phyloP scores from a whole-genome alignment of 2,113 vertebrate genomes.

The Fregata magnificens region DNA sequence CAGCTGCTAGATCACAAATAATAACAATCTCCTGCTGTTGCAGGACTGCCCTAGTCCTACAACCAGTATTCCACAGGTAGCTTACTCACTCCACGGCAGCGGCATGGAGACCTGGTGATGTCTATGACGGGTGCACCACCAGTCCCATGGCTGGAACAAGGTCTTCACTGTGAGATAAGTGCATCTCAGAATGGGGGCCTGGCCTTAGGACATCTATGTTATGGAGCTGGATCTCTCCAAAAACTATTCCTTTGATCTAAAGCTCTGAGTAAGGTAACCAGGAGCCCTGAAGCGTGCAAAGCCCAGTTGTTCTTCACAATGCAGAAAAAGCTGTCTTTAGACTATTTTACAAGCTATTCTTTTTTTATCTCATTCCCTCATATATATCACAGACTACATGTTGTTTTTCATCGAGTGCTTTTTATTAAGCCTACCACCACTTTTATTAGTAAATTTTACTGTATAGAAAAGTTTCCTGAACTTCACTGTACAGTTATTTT shows the following conservation, averaged over 20 bases:
- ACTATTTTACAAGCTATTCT: neutral
- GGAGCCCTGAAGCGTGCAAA: neutral
- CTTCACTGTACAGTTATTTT: neutral
- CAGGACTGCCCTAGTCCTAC: neutral
- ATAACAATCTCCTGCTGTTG: neutral
- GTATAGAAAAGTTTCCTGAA: neutral
- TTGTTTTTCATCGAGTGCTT: neutral
- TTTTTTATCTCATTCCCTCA: neutral
- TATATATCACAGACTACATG: neutral
- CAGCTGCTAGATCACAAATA: neutral
- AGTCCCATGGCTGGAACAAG: neutral
- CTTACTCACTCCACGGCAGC: rapidly evolving
- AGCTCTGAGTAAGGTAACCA: neutral
- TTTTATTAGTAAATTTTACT: neutral
- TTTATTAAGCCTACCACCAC: neutral
- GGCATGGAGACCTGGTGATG: neutral
- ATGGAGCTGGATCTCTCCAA: neutral
- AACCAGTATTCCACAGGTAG: neutral
- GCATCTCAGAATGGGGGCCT: neutral
- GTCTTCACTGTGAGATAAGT: rapidly evolving
- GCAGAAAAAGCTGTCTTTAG: neutral
- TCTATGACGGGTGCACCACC: neutral
- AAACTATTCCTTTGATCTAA: neutral
- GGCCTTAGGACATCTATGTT: too few relatives aligned
- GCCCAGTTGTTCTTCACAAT: neutral